Base-by-base conservation (phyloP, 2,888 invertebrate genomes). In the Actias luna region DNA sequence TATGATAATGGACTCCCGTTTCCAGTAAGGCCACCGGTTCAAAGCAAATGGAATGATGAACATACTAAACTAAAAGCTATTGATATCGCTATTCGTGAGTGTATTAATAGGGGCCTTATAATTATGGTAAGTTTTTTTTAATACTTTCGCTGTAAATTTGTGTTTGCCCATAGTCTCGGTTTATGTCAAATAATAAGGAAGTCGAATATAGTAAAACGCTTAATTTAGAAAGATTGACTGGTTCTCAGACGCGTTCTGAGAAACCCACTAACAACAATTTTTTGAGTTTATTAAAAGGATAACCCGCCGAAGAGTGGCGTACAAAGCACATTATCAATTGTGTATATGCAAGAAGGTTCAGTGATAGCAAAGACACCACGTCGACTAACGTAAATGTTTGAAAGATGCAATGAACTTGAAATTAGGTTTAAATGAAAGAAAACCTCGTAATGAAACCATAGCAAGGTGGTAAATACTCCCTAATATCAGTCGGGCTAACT, bases 1-100 rank as follows among this genome's bases (percentile, higher is more conserved):
- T 87, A 92, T 71, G 84, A 84, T 14, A 92, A 90, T 69, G 92
- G 92, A 10, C 73, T 90, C n/a, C 77, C 82, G 2, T 92, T 92
- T 66, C 86, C 92, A 29, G 77, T 77, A 25, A 83, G 89, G 73
- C 80, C 83, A 12, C 76, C 78, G 52, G 8, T 59, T 12, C 52
- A 59, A 59, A 25, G 59, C 16, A 74, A 81, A 60, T 80, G 79
- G 81, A 82, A 70, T 63, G 80, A 81, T 7, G 80, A 82, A 35
- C 79, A 72, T 69, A 79, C 82, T n/a, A 79, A 79, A 64, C 72
- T 91, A 8, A 84, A 84, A 74, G 69, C 78, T 14, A 83, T 88
- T 58, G 87, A 90, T 65, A 89, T 88, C 66, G 87, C 87, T 22
- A 85, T 92, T 16, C 84, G 75, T 59, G 92, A 92, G 71, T 88